A percentile compares a stretch with the other conserved stretches of the same genome.
phyloP scores from a whole-genome alignment of 2,113 vertebrate genomes.

The Brachionichthys hirsutus region DNA sequence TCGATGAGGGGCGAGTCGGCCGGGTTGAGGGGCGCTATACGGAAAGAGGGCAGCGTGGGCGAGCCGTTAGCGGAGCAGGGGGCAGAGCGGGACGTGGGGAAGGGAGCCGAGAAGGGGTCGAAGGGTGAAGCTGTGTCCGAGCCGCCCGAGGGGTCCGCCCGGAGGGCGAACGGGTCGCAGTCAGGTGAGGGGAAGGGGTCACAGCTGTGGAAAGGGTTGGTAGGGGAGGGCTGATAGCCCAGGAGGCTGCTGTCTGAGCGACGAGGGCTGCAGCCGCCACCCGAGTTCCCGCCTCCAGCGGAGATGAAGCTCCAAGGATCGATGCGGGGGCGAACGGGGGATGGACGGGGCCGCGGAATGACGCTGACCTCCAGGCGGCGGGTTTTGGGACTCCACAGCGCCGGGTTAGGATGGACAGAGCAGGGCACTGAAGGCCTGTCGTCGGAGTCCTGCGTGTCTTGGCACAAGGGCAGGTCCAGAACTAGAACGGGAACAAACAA shows the following conservation, averaged over 20 bases:
- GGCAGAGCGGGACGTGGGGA: conserved; percentile 75
- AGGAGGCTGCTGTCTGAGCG: conserved; percentile 53
- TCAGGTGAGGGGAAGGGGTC: conserved; percentile 80
- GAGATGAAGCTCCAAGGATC: conserved; percentile 91
- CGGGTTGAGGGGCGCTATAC: conserved; percentile 67
- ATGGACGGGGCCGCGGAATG: conserved; percentile 84
- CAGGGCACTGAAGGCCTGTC: conserved; percentile 52
- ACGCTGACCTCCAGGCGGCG: conserved; percentile 78
- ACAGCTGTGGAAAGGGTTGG: conserved; percentile 82
- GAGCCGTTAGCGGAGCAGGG: conserved; percentile 79
- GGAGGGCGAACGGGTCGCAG: conserved; percentile 77
- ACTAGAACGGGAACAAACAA: conserved; percentile 46
- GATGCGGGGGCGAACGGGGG: conserved; percentile 84
- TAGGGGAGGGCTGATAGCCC: conserved; percentile 79
- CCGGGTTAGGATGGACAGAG: conserved; percentile 74
- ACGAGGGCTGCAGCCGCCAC: conserved; percentile 43
- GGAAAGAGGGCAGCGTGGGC: conserved; percentile 72
- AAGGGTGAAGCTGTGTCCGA: conserved; percentile 56
- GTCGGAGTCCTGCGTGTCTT: conserved; percentile 71
- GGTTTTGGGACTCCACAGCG: conserved; percentile 80
- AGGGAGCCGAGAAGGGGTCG: conserved; percentile 77
- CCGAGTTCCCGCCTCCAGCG: conserved; percentile 57
- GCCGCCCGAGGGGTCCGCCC: conserved; percentile 59
- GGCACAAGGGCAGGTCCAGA: conserved; percentile 71
- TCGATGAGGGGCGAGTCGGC: conserved; percentile 75